Evolutionary conservation across 2,797 vertebrate species (phyloP), one percentile per base, ranked within the genome.

Genomic region (Darevskia mixta): DNA sequence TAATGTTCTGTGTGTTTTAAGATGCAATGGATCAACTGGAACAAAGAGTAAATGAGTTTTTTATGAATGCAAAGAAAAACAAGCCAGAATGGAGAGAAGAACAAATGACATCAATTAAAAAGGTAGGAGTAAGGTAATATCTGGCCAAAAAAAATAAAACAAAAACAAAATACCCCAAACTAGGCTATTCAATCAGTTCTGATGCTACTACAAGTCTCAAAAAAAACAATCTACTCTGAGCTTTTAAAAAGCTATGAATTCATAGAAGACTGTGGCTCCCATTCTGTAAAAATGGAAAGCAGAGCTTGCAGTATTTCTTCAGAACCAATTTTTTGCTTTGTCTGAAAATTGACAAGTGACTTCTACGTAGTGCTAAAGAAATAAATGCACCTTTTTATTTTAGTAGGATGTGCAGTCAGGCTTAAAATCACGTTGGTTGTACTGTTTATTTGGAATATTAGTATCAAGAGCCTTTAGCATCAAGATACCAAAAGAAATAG

Each of bases 51-150:
- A 98, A 98, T 84, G 99, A 99, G 96, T 99, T 99, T 95, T 99
- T 99, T 92, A 97, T 98, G 94, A 99, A 99, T 3, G 99, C 99
- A 32, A 99, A 99, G 97, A 99, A 99, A 97, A 99, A 99, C 97
- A 99, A 99, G 94, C 98, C 98, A 0, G 99, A 99, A 95, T 99
- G 99, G 99, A 97, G 98, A 93, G 99, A 99, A 92, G 99, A 99
- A 90, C 99, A 99, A 96, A 99, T 99, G 98, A 98, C 98, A 92
- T 97, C 98, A 91, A 99, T 99, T 91, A 99, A 99, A 95, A 99
- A 99, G 98, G 99, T 99, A 95, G 95, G 95, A 87, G 64, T 49
- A 73, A 85, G n/a, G 35, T 11, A 77, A 29, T 86, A 87, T 3
- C 49, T 81, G 77, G 5, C 89, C 55, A 45, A 69, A 86, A 23